These are phyloP conservation scores for Drosophila yakuba DNA, from an alignment of 1,140 invertebrate genomes.

Conservation along the genomic window DNA sequence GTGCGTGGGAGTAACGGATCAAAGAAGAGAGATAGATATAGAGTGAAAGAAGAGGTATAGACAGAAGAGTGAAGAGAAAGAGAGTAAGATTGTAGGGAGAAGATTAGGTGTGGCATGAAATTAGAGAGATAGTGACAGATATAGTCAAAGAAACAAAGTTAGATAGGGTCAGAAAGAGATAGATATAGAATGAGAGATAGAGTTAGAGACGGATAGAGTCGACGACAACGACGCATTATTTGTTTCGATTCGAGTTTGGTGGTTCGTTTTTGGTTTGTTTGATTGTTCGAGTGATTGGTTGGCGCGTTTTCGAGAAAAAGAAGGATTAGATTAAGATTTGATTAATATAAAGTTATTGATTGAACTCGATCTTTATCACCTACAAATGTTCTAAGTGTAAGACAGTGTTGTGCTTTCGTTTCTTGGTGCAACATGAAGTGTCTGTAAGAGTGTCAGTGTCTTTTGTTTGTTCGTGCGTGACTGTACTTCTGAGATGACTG, in stretches of 20 bases:
- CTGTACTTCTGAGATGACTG: conserved; percentile 52
- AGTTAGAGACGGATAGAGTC: conserved; percentile 33
- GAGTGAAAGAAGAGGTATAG: conserved; percentile 13
- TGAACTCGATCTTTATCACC: conserved; percentile 47
- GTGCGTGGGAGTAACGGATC: conserved; percentile 44
- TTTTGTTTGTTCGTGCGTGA: conserved; percentile 44
- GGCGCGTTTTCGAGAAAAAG: conserved; percentile 59
- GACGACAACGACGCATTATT: conserved; percentile 46
- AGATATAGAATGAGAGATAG: conserved; percentile 7
- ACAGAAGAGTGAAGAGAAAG: conserved; percentile 8
- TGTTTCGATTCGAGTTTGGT: conserved; percentile 38
- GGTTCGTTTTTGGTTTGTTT: conserved; percentile 36
- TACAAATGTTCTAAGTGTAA: conserved; percentile 41
- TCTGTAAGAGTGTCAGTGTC: conserved; percentile 36
- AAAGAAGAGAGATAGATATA: conserved; percentile 45
- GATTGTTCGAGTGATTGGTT: conserved; percentile 35
- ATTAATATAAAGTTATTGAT: conserved; percentile 69
- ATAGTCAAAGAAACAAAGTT: conserved; percentile 23
- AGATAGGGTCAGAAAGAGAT: conserved; percentile 14
- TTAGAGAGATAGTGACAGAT: conserved; percentile 30
- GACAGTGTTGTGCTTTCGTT: conserved; percentile 32
- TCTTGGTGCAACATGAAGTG: conserved; percentile 43
- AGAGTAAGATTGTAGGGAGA: conserved; percentile 21
- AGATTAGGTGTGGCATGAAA: conserved; percentile 27
- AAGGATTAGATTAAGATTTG: conserved; percentile 62